Conservation (phyloP, 2,113 vertebrate species). For the Sterna hirundo region DNA sequence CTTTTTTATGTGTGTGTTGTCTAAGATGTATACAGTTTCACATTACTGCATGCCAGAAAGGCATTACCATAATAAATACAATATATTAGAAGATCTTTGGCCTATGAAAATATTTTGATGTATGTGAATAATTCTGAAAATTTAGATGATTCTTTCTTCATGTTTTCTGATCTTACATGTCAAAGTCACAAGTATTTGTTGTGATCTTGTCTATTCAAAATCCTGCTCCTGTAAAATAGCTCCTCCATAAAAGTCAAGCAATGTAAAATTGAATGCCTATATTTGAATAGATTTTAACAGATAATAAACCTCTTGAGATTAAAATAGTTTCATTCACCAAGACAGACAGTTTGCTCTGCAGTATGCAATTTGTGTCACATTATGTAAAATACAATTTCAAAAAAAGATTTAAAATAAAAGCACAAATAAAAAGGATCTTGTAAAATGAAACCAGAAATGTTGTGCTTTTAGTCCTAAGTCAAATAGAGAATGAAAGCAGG, state of each 20-base stretch:
- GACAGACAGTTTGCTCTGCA: slow-evolving; percentile 67
- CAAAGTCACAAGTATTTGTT: slow-evolving; percentile 70
- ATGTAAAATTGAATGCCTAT: slow-evolving; percentile 70
- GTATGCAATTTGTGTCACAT: slow-evolving; percentile 74
- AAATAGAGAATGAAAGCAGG: slow-evolving; percentile 47
- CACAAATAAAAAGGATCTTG: slow-evolving; percentile 58
- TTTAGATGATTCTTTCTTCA: slow-evolving; percentile 33
- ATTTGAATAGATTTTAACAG: slow-evolving; percentile 77
- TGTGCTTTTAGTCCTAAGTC: slow-evolving; percentile 29
- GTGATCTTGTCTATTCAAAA: slow-evolving; percentile 68
- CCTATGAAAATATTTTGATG: slow-evolving; percentile 11
- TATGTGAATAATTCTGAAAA: slow-evolving; percentile 24
- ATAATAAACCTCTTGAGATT: slow-evolving; percentile 75
- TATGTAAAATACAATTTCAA: slow-evolving; percentile 69
- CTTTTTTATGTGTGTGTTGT: neutral
- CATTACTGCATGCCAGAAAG: neutral
- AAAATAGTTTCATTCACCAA: slow-evolving; percentile 73
- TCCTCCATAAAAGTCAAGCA: slow-evolving; percentile 71
- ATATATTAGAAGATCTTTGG: neutral
- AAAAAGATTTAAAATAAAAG: slow-evolving; percentile 58
- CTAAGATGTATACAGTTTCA: neutral
- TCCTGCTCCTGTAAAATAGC: slow-evolving; percentile 60
- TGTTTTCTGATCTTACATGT: slow-evolving; percentile 55
- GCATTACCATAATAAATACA: neutral
- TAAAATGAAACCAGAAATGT: slow-evolving; percentile 30